Evolutionary conservation across 2,113 vertebrate genomes (phyloP), one percentile per base, ranked within the genome.

Genomic region (Leptocoma aspasia): DNA sequence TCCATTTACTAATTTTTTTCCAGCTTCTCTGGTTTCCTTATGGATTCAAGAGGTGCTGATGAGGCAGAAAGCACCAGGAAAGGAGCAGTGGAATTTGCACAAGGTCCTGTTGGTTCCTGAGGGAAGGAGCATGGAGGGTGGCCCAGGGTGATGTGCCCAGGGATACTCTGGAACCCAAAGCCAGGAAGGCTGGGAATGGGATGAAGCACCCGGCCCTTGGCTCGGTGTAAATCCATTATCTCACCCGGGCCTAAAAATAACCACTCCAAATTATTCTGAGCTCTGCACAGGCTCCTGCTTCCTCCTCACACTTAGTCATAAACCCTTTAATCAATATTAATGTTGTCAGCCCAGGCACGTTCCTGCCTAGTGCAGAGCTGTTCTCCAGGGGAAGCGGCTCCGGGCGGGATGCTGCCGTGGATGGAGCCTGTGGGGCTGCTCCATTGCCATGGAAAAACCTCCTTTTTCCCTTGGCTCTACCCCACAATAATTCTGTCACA

Each of bases 301-400:
- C 96, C 94, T 94, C 92, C 92, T 97, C 92, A 94, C 83, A 44
- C 80, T 93, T 89, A 95, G 76, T 92, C 84, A 96, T 83, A 45
- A 79, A 83, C 11, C 63, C 60, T 78, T 81, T 45, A 83, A 92
- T 91, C 71, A 69, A 95, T 90, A 93, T 81, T 72, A 70, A 52
- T 18, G 70, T 28, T 57, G 49, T 5, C 66, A 86, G 73, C 35
- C 71, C 56, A 72, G 75, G 56, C 87, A 91, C 30, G 53, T 87
- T 82, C n/a, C 63, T 82, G 80, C 70, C 85, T 82, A 2, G 60
- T 68, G 70, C 91, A 33, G 56, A 86, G 49, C 88, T 35, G 9
- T 0, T 78, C 73, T 26, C 41, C 41, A 7, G 16, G 17, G 77
- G 37, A 14, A 0, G 14, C 2, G 1, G 72, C n/a, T n/a, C n/a